phyloP scores from a whole-genome alignment of 1,140 invertebrate species.

The Oncopodura yosiiana region DNA sequence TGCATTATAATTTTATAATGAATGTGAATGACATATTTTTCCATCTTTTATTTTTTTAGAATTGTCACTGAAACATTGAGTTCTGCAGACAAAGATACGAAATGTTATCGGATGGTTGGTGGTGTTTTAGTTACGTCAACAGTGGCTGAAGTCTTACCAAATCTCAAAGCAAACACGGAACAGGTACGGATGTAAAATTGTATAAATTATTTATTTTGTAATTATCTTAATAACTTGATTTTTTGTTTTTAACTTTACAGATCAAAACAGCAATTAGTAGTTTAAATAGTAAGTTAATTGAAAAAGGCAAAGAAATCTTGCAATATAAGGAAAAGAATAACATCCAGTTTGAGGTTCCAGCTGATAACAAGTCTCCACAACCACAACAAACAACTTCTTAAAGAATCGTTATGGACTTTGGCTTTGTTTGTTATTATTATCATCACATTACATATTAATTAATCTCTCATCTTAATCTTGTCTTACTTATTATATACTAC shows the following conservation, averaged over 20 bases:
- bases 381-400: too few relatives aligned
- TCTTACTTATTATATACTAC: too few relatives aligned
- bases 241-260: slow-evolving; percentile 39
- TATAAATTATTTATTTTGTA: background rate
- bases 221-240: background rate
- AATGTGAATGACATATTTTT: slow-evolving; percentile 1
- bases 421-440: too few relatives aligned
- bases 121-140: slow-evolving; percentile 86
- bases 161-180: slow-evolving; percentile 68
- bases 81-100: slow-evolving; percentile 69
- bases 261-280: slow-evolving; percentile 64
- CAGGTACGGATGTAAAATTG: slow-evolving; percentile 46
- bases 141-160: slow-evolving; percentile 81
- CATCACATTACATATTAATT: background rate
- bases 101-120: slow-evolving; percentile 87
- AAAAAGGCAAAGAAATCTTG: slow-evolving; percentile 84
- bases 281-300: slow-evolving; percentile 66
- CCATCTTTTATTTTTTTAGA: slow-evolving; percentile 48
- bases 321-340: slow-evolving; percentile 86
- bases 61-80: slow-evolving; percentile 89
- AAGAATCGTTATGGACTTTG: too few relatives aligned
- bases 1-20: background rate
- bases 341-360: slow-evolving; percentile 57
- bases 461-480: too few relatives aligned
- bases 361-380: too few relatives aligned